A percentile compares a stretch with the other conserved stretches of the same genome.
These are phyloP conservation scores for Osmerus eperlanus DNA, from an alignment of 2,113 vertebrate genomes.

Conservation along the genomic window DNA sequence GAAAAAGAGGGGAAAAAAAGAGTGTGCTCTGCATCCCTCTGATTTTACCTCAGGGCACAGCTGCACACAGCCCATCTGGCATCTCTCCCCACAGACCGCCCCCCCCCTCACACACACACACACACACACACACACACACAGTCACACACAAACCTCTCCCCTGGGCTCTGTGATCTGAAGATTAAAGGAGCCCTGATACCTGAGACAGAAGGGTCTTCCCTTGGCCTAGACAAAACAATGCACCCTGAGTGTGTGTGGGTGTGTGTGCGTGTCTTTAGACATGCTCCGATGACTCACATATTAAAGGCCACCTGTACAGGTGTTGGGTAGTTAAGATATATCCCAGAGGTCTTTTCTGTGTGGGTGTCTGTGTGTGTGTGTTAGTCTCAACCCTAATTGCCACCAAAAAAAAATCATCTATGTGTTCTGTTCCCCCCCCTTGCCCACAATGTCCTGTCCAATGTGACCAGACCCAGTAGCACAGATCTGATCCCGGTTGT, in stretches of 20 bases:
- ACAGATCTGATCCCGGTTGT: conserved; percentile 13
- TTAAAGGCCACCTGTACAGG: conserved; percentile 28
- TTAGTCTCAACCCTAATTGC: background rate
- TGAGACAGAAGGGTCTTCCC: conserved; percentile 23
- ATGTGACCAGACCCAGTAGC: background rate
- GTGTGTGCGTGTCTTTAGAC: background rate
- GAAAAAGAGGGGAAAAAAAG: conserved; percentile 38
- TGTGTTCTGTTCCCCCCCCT: background rate
- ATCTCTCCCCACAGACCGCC: background rate
- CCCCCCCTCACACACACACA: background rate
- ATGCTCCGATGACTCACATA: conserved; percentile 35
- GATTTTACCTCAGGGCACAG: conserved; percentile 24
- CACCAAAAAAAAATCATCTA: background rate
- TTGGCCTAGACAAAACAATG: conserved; percentile 39
- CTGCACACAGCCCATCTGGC: background rate
- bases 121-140: background rate
- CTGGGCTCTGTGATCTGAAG: conserved; percentile 23
- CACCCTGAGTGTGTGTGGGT: conserved; percentile 11
- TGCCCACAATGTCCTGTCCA: background rate
- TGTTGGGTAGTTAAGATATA: conserved; percentile 21
- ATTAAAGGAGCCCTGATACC: conserved; percentile 49
- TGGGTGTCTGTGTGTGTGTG: background rate
- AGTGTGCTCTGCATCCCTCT: conserved; percentile 36
- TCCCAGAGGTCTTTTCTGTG: conserved; percentile 4
- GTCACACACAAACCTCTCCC: background rate